phyloP scores from a whole-genome alignment of 2,797 vertebrate species.

The Helostoma temminkii region DNA sequence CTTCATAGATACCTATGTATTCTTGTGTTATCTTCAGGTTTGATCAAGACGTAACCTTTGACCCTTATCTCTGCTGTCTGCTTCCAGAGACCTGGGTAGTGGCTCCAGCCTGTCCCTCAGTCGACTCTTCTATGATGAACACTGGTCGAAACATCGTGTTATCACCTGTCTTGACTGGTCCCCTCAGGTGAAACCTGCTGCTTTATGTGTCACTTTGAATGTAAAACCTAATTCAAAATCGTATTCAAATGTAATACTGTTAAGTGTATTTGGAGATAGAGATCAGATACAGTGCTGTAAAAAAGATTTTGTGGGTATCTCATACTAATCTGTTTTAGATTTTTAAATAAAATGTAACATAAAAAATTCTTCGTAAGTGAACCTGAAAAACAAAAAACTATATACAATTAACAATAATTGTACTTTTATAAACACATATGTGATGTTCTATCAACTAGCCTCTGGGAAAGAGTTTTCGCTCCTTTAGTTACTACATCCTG shows the following conservation, averaged over 20 bases:
- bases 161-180: slow-evolving; percentile 98
- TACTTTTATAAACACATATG: no score
- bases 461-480: no score
- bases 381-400: no score
- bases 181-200: slow-evolving; percentile 88
- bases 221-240: not conserved
- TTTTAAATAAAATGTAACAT: no score
- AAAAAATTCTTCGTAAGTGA: no score
- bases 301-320: no score
- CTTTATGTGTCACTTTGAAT: slow-evolving; percentile 5
- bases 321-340: no score
- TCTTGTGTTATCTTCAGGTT: not conserved
- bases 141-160: slow-evolving; percentile 97
- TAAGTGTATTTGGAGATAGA: not conserved
- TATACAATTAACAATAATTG: no score
- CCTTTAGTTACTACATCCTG: no score
- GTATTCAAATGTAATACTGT: not conserved
- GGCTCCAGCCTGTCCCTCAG: slow-evolving; percentile 93
- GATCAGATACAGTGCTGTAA: not conserved
- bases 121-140: slow-evolving; percentile 95
- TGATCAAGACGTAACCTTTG: slow-evolving; percentile 21
- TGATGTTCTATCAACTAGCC: no score
- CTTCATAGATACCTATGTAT: slow-evolving; percentile 1
- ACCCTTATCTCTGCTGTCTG: slow-evolving; percentile 19
- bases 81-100: slow-evolving; percentile 84